Base-by-base conservation (phyloP, 2,113 vertebrate genomes). In the Notothenia rossii region DNA sequence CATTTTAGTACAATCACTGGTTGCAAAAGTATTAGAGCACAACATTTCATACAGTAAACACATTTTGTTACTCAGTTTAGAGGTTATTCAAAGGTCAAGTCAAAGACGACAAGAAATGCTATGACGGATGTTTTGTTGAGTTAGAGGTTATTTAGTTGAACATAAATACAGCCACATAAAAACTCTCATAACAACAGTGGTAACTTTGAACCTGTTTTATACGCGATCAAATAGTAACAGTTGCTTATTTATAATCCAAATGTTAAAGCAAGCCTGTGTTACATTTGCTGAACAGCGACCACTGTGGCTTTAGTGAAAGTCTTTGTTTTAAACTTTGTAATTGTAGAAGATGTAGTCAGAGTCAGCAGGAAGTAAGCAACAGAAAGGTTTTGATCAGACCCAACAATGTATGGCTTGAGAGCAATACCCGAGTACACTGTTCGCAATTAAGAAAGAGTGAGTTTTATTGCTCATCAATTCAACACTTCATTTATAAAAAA, bases 81-180 rank as follows among this genome's bases (percentile, higher is more conserved):
- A 56, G 13, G 53, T 10, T 29, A 51, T 29, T 56, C 14, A 3
- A 63, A 15, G 40, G 59, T 79, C 56, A 13, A 50, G 43, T 69
- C 7, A 55, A 53, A 40, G 46, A 72, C 15, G 18, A 50, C 29
- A 79, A 49, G 18, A 17, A 36, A 22, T 8, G 8, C 60, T 54
- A 5, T n/a, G 66, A 63, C 20, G 53, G 22, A 54, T 6, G 29
- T 59, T 62, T 33, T 55, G 29, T 60, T 55, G 60, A 40, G 40
- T 77, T 29, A 49, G 33, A 58, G 20, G 45, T 80, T 68, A 58
- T 13, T 48, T 33, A 59, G 20, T 17, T 66, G 55, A 86, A 62
- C 68, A 86, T 62, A 85, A 89, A 85, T 76, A 78, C 77, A 87
- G 82, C 77, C 84, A 82, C 71, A 55, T 36, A 78, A 1, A 12